Conservation (phyloP, 2,888 invertebrate species). For the Darwinula stevensoni region DNA sequence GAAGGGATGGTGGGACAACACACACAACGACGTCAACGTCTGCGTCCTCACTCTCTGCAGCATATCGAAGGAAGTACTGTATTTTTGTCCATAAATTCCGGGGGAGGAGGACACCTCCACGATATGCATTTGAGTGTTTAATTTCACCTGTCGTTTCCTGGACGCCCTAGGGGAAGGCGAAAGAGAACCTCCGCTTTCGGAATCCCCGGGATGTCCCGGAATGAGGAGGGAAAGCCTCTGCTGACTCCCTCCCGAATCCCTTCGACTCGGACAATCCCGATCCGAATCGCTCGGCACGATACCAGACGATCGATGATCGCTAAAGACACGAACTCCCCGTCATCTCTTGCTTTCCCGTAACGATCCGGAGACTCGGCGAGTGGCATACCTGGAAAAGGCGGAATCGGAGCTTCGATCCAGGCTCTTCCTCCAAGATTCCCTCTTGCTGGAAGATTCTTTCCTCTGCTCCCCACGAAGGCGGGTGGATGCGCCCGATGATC, state of each 20-base stretch:
- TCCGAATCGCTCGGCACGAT: slow-evolving; percentile 72
- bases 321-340: slow-evolving; percentile 21
- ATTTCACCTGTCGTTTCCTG: slow-evolving; percentile 10
- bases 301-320: slow-evolving; percentile 58
- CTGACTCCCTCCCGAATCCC: slow-evolving; percentile 33
- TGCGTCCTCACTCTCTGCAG: slow-evolving; percentile 55
- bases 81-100: too few relatives aligned
- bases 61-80: too few relatives aligned
- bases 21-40: slow-evolving; percentile 82
- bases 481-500: too few relatives aligned
- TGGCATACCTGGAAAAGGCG: slow-evolving; percentile 58
- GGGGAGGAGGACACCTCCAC: too few relatives aligned
- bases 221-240: neutral
- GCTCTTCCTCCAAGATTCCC: slow-evolving; percentile 70
- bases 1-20: slow-evolving; percentile 96
- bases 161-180: slow-evolving; percentile 49
- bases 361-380: too few relatives aligned
- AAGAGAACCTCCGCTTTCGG: slow-evolving; percentile 63
- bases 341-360: too few relatives aligned
- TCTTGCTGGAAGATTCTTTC: neutral
- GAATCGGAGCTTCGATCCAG: slow-evolving; percentile 76
- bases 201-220: slow-evolving; percentile 25
- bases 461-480: too few relatives aligned
- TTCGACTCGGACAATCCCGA: slow-evolving; percentile 40
- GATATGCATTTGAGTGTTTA: too few relatives aligned